Conservation (phyloP, 1,140 invertebrate species). For the Ceratitis capitata region DNA sequence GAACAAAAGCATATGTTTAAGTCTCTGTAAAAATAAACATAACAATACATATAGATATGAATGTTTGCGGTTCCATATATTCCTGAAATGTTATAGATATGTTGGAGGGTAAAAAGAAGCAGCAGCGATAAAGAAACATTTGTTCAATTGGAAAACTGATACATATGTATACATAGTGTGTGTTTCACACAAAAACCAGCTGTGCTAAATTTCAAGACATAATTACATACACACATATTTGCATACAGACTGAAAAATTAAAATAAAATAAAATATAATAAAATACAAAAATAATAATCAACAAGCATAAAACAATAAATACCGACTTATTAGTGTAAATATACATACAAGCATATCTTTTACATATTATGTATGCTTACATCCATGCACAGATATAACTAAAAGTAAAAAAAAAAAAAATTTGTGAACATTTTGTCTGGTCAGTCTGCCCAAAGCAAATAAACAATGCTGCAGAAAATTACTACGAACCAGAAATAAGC, state of each 20-base stretch:
- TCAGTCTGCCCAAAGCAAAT: conserved; percentile 7
- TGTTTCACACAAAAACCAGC: conserved; percentile 24
- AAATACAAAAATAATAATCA: not conserved
- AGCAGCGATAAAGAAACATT: not conserved
- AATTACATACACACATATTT: not conserved
- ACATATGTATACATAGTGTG: not conserved
- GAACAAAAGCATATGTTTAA: not conserved
- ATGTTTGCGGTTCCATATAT: not conserved
- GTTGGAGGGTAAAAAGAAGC: too few species aligned
- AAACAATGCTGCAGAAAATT: not conserved
- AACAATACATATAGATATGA: not conserved
- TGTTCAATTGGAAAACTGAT: not conserved
- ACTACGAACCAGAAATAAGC: not conserved
- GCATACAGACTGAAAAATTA: not conserved
- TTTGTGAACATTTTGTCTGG: not conserved
- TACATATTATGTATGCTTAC: too few species aligned
- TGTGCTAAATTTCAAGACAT: not conserved
- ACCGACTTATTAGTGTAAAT: not conserved
- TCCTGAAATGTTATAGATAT: not conserved
- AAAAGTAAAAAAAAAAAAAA: not conserved
- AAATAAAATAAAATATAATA: not conserved
- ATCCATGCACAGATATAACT: not conserved
- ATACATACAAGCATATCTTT: not conserved
- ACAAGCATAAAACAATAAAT: conserved; percentile 22
- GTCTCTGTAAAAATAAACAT: too few species aligned